Percentiles rank a stretch among this genome's conserved stretches.
Evolutionary conservation across 2,797 vertebrate species (phyloP).

Genomic region (Alectoris magna): DNA sequence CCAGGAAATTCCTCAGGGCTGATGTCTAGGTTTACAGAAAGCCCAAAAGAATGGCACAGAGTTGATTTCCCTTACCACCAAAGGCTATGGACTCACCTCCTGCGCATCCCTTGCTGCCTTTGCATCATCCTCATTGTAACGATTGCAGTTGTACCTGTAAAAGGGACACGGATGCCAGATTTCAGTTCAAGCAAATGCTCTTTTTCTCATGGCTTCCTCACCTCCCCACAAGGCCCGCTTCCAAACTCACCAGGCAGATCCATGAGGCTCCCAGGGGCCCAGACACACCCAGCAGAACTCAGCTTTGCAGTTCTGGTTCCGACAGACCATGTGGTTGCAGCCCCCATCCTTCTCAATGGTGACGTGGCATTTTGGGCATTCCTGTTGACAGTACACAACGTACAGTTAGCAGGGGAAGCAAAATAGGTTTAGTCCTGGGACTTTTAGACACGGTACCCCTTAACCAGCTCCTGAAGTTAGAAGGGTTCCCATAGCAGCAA

Average conservation of each 20-base stretch:
- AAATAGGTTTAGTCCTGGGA: neutral
- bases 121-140: conserved; percentile 99
- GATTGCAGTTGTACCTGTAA: conserved; percentile 99
- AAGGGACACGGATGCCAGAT: conserved; percentile 44
- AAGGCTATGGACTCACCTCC: conserved; percentile 86
- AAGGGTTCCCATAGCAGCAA: neutral
- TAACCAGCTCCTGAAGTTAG: neutral
- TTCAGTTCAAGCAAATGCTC: neutral
- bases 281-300: conserved; percentile 99
- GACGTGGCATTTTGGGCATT: conserved; percentile 99
- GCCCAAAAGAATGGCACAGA: neutral
- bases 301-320: conserved; percentile 99
- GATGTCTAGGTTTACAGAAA: neutral
- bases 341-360: conserved; percentile 99
- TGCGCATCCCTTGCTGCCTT: conserved; percentile 99
- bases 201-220: neutral
- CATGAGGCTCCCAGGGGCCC: conserved; percentile 98
- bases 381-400: conserved; percentile 80
- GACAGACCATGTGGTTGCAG: conserved; percentile 99
- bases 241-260: conserved; percentile 94
- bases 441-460: conserved; percentile 5
- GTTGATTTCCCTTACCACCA: neutral
- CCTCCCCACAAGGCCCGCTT: neutral
- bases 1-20: neutral
- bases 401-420: neutral